Base-by-base conservation (phyloP, 1,140 invertebrate genomes). In the Limonius californicus region DNA sequence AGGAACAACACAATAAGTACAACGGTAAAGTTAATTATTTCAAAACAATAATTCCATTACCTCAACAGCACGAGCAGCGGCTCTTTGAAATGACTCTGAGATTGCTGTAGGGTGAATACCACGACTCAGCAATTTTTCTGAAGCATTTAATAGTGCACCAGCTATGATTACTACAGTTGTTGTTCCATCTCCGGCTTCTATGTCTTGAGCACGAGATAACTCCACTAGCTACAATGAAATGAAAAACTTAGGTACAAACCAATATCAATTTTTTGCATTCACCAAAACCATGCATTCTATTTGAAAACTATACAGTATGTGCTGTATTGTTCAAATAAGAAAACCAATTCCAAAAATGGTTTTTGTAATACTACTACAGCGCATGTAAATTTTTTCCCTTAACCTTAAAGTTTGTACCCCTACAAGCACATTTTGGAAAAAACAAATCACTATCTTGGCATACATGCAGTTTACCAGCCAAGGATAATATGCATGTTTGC, bases 171-270 rank as follows among this genome's bases (percentile, higher is more conserved):
- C 95, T 57, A 99, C 97, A 45, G 94, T 94, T 1, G 97, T 99
- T 16, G 98, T 99, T 50, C 98, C 98, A 84, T 99, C 98, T 57
- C 98, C 98, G 71, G 98, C 98, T 81, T 99, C 97, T 70, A 97
- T 87, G 81, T 99, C 97, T 82, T 99, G 98, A 20, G 97, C 97
- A 74, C 97, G 92, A 1, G 97, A 98, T 61, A 99, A 81, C 78
- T 99, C 97, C 2, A 99, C 97, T 67, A 99, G 81, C 93, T 95
- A 72, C 16, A 50, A 50, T 12, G 7, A 18, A n/a, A n/a, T n/a
- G n/a, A 8, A 35, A 35, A 8, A 8, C 32, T 8, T 35, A n/a
- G n/a, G n/a, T n/a, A n/a, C n/a, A n/a, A n/a, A n/a, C n/a, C n/a
- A n/a, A n/a, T n/a, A n/a, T n/a, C n/a, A n/a, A n/a, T n/a, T n/a